Base-by-base conservation (phyloP, 2,113 vertebrate species). In the Myotis lucifugus region DNA sequence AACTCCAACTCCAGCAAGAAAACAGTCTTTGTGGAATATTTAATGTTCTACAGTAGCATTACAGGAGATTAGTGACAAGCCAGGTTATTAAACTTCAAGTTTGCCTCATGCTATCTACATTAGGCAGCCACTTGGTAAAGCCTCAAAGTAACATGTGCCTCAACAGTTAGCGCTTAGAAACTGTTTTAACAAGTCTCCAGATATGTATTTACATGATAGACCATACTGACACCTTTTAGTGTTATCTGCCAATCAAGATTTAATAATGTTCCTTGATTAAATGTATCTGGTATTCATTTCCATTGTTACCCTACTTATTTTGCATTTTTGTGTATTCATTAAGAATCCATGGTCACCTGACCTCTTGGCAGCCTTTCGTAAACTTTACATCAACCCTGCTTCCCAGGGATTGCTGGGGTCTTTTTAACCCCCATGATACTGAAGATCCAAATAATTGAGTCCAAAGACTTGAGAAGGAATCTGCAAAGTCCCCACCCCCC, bases 111-210 rank as follows among this genome's bases (percentile, higher is more conserved):
- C 82, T 85, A 66, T 82, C 0, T 12, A 70, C 29, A 19, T 74
- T 95, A 93, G 87, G 67, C 79, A 83, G 91, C 61, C 56, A 13
- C 95, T 94, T 94, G 83, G 89, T 94, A 86, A 96, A 93, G 91
- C 79, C 89, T 29, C 81, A 85, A 90, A 88, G 84, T 54, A 82
- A 88, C 96, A 97, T 92, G 95, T 95, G 96, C 95, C 96, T 95
- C 93, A 42, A 42, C 69, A 96, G 95, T 97, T 94, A 95, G 92
- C 90, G 27, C 96, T 84, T 95, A 52, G 91, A 89, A 64, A 89
- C 82, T 88, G 92, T 95, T 97, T 96, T 97, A 97, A 97, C 97
- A 97, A 97, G 97, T 97, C 95, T 97, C 74, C 96, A 97, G 96
- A 97, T 96, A 96, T 64, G 88, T 90, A 88, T 90, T 94, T 96